phyloP scores from a whole-genome alignment of 2,888 invertebrate genomes.

The Neocrepidodera transversa region DNA sequence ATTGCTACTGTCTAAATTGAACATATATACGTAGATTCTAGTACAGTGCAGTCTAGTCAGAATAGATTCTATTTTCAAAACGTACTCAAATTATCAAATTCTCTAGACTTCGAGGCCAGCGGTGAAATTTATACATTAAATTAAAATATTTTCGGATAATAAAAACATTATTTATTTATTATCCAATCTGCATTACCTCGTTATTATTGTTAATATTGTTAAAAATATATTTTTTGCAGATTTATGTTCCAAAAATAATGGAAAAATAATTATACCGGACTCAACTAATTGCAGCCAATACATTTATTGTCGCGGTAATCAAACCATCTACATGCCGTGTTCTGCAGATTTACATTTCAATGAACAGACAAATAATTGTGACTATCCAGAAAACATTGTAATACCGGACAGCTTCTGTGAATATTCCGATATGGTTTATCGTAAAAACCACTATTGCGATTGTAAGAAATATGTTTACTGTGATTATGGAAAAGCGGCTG shows the following conservation, averaged over 20 bases:
- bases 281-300: background rate
- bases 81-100: too few relatives aligned
- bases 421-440: background rate
- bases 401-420: background rate
- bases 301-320: background rate
- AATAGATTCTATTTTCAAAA: too few relatives aligned
- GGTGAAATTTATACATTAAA: too few relatives aligned
- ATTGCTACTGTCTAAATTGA: too few relatives aligned
- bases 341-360: background rate
- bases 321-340: background rate
- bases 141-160: too few relatives aligned
- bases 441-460: background rate
- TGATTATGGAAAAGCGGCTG: background rate
- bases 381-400: background rate
- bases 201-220: too few relatives aligned
- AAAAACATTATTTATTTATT: too few relatives aligned
- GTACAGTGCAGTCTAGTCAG: too few relatives aligned
- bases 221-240: too few relatives aligned
- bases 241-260: background rate
- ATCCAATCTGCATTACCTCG: too few relatives aligned
- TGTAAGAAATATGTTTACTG: background rate
- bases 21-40: too few relatives aligned
- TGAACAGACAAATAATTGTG: background rate
- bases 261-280: background rate
- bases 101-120: too few relatives aligned